These are phyloP conservation scores for Quiscalus mexicanus DNA, from an alignment of 2,113 vertebrate species.

Conservation along the genomic window DNA sequence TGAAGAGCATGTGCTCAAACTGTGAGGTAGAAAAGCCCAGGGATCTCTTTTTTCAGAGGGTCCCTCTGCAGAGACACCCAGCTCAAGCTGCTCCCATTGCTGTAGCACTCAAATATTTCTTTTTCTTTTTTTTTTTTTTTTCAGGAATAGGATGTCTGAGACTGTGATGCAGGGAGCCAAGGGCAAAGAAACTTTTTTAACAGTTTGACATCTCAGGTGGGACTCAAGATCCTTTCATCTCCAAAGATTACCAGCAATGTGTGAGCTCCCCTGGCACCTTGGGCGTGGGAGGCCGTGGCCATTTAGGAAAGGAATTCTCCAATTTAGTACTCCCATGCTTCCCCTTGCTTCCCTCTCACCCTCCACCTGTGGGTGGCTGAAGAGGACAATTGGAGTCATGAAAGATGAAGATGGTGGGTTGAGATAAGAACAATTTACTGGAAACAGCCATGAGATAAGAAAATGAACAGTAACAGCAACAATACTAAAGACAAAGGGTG, in stretches of 20 bases:
- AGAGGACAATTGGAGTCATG: not conserved
- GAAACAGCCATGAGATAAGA: not conserved
- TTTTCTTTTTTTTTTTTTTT: not conserved
- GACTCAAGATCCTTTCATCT: not conserved
- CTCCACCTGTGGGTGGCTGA: not conserved
- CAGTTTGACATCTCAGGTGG: not conserved
- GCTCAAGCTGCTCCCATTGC: not conserved
- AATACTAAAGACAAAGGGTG: not conserved
- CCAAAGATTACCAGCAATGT: not conserved
- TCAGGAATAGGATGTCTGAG: no score
- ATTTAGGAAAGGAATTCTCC: not conserved
- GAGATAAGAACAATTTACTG: not conserved
- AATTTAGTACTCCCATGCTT: not conserved
- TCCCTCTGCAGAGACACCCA: not conserved
- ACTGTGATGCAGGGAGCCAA: not conserved
- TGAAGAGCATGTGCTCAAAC: not conserved
- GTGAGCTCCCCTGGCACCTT: not conserved
- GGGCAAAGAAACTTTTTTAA: not conserved
- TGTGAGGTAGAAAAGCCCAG: not conserved
- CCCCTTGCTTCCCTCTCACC: not conserved
- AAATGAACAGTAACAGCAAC: not conserved
- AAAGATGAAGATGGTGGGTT: not conserved
- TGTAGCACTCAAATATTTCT: not conserved
- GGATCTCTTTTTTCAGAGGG: not conserved
- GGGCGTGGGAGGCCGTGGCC: accelerated